Evolutionary conservation across 2,888 invertebrate species (phyloP), one percentile per base, ranked within the genome.

Genomic region (Eulithis prunata): DNA sequence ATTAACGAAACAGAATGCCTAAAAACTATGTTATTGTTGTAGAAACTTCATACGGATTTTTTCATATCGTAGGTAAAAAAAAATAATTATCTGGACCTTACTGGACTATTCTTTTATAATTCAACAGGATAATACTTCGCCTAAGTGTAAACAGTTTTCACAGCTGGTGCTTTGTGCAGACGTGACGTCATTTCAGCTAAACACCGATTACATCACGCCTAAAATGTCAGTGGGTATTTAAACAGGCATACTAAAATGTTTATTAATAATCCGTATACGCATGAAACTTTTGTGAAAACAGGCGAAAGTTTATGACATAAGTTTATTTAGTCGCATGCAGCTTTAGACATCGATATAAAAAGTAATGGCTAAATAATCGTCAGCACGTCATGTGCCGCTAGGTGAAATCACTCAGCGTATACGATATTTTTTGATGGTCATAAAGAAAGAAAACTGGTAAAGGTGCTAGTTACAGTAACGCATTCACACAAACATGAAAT

Each of bases 81-180:
- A 21, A 21, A 21, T 21, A 21, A 21, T n/a, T 21, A 21, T 21
- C 21, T 21, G 21, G 21, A 21, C 21, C 21, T 21, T 21, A 21
- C 41, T 54, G 12, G 32, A 45, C 62, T 47, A 54, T 51, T 55
- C 13, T 59, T 14, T 32, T 64, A 52, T 57, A 32, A 45, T 56
- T 14, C n/a, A 13, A 52, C 28, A 54, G 32, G 12, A 41, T 38
- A 55, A 66, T 49, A 51, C 21, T 21, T 21, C 1, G 43, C n/a
- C 49, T 28, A 51, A 61, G 57, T 62, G 64, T 49, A 53, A 70
- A 73, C 65, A 67, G 70, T 73, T 73, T 71, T 71, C 67, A 71
- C 73, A 73, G 73, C 70, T 73, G 72, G 64, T 53, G 68, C 59
- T 47, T 55, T 12, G 28, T 66, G 57, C 65, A 57, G 64, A 63